A percentile compares a stretch with the other conserved stretches of the same genome.
Conservation (phyloP, 1,140 invertebrate species). For the Formica exsecta region DNA sequence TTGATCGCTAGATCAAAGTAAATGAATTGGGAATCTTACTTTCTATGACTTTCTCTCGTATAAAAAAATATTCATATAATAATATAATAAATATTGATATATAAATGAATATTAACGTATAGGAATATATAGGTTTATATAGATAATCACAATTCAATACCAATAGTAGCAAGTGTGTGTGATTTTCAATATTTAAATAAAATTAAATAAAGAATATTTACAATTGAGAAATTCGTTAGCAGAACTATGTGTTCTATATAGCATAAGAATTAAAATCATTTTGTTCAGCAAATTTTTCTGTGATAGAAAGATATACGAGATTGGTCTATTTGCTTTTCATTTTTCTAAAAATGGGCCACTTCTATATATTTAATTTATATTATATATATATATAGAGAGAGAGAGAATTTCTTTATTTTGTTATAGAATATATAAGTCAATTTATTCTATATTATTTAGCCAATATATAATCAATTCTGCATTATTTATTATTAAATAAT, state of each 20-base stretch:
- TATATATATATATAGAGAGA: no score
- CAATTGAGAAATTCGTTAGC: background rate
- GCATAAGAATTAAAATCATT: slow-evolving; percentile 13
- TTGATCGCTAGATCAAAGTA: no score
- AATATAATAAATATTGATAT: no score
- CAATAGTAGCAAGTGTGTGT: background rate
- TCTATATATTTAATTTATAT: background rate
- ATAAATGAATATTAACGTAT: no score
- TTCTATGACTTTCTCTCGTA: no score
- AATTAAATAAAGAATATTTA: slow-evolving; percentile 19
- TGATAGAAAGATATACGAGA: background rate
- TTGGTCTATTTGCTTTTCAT: background rate
- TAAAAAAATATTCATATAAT: no score
- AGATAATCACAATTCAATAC: background rate
- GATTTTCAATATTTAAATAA: slow-evolving; percentile 6
- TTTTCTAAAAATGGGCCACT: background rate
- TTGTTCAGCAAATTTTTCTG: background rate
- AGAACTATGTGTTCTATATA: background rate
- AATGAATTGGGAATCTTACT: no score
- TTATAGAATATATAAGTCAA: no score
- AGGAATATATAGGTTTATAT: background rate
- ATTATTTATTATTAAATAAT: slow-evolving; percentile 8
- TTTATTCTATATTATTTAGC: no score
- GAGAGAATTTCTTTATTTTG: no score
- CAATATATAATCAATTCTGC: no score